Percentiles rank a stretch among this genome's conserved stretches.
Conservation (phyloP, 2,797 vertebrate species). For the Onychomys arenicola region DNA sequence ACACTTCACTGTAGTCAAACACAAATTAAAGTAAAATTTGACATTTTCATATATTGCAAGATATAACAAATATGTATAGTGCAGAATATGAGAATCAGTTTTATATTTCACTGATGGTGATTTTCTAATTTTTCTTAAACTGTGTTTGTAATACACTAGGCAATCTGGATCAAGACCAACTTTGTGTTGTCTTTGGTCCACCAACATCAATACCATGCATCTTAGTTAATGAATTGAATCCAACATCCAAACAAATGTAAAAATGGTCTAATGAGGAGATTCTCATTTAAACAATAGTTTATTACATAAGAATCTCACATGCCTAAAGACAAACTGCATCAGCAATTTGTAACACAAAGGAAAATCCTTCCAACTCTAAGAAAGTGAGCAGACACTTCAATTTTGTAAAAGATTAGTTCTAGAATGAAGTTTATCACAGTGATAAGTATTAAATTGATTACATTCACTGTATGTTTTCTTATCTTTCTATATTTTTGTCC, state of each 20-base stretch:
- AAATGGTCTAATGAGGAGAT: not conserved
- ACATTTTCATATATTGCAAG: not conserved
- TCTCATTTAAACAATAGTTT: conserved; percentile 13
- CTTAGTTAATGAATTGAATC: not conserved
- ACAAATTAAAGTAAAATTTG: not conserved
- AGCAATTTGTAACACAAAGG: not conserved
- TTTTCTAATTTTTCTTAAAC: not conserved
- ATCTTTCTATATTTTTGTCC: not conserved
- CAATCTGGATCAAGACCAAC: not conserved
- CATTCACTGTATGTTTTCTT: not conserved
- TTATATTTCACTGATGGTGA: not conserved
- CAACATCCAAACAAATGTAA: not conserved
- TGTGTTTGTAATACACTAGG: not conserved
- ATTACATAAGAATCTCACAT: not conserved
- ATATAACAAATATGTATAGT: not conserved
- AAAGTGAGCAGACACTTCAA: not conserved
- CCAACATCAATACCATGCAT: not conserved
- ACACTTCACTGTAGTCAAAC: not conserved
- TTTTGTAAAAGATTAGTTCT: not conserved
- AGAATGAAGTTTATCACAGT: not conserved
- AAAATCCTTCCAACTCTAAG: not conserved
- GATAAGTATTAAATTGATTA: not conserved
- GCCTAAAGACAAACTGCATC: not conserved
- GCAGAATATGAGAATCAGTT: not conserved
- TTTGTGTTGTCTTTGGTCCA: conserved; percentile 2